Percentiles rank a stretch among this genome's conserved stretches.
phyloP scores from a whole-genome alignment of 2,113 vertebrate genomes.

The Toxotes jaculatrix region DNA sequence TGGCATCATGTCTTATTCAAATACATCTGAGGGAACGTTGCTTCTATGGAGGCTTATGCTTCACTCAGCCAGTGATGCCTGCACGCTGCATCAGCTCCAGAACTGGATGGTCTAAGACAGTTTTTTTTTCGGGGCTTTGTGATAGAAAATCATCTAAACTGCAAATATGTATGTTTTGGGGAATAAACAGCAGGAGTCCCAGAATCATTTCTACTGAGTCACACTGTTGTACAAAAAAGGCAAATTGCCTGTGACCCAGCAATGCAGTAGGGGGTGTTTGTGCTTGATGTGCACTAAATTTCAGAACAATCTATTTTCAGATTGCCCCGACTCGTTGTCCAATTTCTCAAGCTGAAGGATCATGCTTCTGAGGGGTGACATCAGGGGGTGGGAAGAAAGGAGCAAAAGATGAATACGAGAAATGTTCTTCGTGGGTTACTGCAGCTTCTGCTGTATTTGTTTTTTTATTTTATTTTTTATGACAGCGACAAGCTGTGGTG shows the following conservation, averaged over 20 bases:
- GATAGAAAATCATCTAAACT: slow-evolving; percentile 64
- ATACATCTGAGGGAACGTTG: slow-evolving; percentile 64
- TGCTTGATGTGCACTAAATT: slow-evolving; percentile 39
- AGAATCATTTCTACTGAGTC: slow-evolving; percentile 43
- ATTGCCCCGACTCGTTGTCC: slow-evolving; percentile 24
- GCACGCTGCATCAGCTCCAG: slow-evolving; percentile 58
- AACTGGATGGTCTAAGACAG: slow-evolving; percentile 33
- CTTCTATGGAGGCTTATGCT: slow-evolving; percentile 49
- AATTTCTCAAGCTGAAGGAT: slow-evolving; percentile 30
- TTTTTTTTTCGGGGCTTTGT: slow-evolving; percentile 62
- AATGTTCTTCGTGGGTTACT: slow-evolving; percentile 19
- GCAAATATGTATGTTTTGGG: slow-evolving; percentile 49
- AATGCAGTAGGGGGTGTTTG: slow-evolving; percentile 28
- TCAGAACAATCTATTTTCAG: slow-evolving; percentile 47
- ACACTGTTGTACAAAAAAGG: slow-evolving; percentile 42
- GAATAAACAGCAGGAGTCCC: slow-evolving; percentile 43
- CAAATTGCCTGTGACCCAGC: slow-evolving; percentile 54
- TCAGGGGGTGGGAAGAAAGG: slow-evolving; percentile 11
- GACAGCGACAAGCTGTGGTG: slow-evolving; percentile 20
- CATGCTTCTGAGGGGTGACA: slow-evolving; percentile 27
- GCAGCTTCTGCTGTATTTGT: slow-evolving; percentile 26
- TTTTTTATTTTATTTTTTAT: slow-evolving; percentile 6
- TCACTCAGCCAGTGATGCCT: slow-evolving; percentile 44
- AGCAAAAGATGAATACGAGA: slow-evolving; percentile 22
- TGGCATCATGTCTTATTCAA: slow-evolving; percentile 76